These are phyloP conservation scores for Chelonoidis abingdonii DNA, from an alignment of 2,113 vertebrate species.

Conservation along the genomic window DNA sequence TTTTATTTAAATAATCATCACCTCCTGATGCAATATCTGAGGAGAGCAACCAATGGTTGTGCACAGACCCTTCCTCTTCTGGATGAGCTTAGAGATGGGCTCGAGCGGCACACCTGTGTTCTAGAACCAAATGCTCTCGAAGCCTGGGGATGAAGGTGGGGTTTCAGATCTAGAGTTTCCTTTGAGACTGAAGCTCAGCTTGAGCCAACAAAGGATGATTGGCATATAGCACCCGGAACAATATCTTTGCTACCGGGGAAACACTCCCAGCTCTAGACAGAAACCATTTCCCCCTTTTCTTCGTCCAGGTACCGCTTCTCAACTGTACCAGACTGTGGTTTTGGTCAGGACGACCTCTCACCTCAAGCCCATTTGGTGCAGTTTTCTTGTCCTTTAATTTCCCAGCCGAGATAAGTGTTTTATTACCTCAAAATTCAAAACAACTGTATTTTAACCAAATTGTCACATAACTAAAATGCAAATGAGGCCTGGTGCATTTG, in stretches of 20 bases:
- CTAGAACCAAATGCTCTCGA: background rate
- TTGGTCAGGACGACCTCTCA: background rate
- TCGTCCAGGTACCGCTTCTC: background rate
- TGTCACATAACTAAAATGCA: background rate
- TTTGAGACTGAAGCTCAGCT: background rate
- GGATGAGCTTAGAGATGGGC: background rate
- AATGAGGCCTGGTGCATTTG: background rate
- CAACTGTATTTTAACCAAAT: background rate
- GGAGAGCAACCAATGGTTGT: background rate
- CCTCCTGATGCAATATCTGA: background rate
- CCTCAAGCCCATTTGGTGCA: background rate
- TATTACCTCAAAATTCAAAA: background rate
- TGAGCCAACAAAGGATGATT: background rate
- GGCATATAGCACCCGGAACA: background rate
- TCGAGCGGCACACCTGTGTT: background rate
- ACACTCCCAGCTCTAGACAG: background rate
- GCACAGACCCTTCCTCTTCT: background rate
- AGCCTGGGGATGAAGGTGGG: background rate
- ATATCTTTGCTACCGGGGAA: background rate
- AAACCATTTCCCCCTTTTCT: background rate
- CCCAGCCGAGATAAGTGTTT: background rate
- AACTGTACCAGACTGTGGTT: background rate
- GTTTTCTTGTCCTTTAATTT: background rate
- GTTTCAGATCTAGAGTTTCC: background rate
- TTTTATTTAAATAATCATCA: background rate